Base-by-base conservation (phyloP, 2,113 vertebrate species). In the Saccopteryx bilineata region DNA sequence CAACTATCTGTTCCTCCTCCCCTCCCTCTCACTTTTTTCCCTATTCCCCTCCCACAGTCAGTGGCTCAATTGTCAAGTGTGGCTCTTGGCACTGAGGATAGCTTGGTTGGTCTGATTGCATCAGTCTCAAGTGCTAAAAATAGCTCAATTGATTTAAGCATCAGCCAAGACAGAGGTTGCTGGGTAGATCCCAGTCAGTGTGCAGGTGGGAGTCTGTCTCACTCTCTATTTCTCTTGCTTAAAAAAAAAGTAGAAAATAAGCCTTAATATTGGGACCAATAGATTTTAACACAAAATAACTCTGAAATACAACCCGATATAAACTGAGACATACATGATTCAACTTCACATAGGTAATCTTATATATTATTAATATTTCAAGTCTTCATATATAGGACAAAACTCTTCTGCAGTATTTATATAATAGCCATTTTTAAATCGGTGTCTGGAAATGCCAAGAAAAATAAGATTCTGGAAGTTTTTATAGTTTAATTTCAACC, bases 381-480 rank as follows among this genome's bases (percentile, higher is more conserved):
- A 61, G 21, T 71, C 33, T 90, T 90, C 56, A 69, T 48, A 78
- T 82, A 52, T 18, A 69, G 56, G 33, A 39, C 58, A 87, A 87
- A 90, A 74, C 82, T 81, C 26, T 87, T 87, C 9, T 54, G n/a
- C 39, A 61, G 28, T 82, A 10, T 82, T 95, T 92, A 81, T 92
- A 63, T 76, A 87, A 84, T 33, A 96, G 33, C 0, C 9, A 58
- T 93, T 95, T 93, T 96, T 87, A 97, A 92, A 96, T 12, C 19
- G 66, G 18, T 92, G 63, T 74, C 68, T 94, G 31, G 65, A 95
- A 91, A 96, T 94, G 74, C 97, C 95, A 94, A 97, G 97, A 94
- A 97, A 95, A 97, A 97, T 94, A 93, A 95, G 94, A 96, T 97
- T 97, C 65, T 68, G 82, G 58, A 96, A 95, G 88, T 96, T 97